Evolutionary conservation across 2,113 vertebrate genomes (phyloP), one percentile per base, ranked within the genome.

Genomic region (Ailurus styani): DNA sequence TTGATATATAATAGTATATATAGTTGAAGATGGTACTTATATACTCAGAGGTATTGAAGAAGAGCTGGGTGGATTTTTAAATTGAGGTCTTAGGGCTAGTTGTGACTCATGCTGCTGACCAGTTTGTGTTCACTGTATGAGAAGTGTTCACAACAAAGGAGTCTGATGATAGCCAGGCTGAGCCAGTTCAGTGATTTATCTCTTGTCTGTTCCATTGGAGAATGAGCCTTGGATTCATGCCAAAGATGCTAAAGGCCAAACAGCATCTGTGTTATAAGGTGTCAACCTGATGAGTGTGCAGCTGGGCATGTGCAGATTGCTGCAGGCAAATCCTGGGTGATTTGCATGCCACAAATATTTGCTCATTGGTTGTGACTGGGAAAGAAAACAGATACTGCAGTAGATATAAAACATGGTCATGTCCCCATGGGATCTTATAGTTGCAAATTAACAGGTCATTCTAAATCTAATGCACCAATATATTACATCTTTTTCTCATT

Each of bases 121-220:
- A 75, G 81, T 93, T 93, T 85, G 0, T 37, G 57, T 37, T 98
- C 88, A 27, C 81, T 95, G 91, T 88, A 70, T 10, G 27, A 13
- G 23, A 62, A 92, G 82, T 70, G 42, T 55, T 70, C 90, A 70
- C 50, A 73, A 70, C 0, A 0, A 97, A 87, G 45, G 55, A 78
- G 91, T 47, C 87, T 91, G 87, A 85, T 75, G 72, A 54, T 57
- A 29, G n/a, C 6, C 20, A 97, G 84, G 40, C 90, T 60, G 9
- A 97, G 60, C 40, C 64, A 96, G 78, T 95, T 68, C 77, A 93
- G 21, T 97, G 27, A 95, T 98, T 98, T 97, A 91, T 93, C 94
- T 92, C 77, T 83, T 77, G 37, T 91, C 97, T 84, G 0, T 79
- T 95, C 85, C 77, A 34, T 0, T 2, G 73, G 55, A 98, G 87